Evolutionary conservation across 2,797 vertebrate genomes (phyloP), one percentile per base, ranked within the genome.

Genomic region (Parotocinclus haroldoi): DNA sequence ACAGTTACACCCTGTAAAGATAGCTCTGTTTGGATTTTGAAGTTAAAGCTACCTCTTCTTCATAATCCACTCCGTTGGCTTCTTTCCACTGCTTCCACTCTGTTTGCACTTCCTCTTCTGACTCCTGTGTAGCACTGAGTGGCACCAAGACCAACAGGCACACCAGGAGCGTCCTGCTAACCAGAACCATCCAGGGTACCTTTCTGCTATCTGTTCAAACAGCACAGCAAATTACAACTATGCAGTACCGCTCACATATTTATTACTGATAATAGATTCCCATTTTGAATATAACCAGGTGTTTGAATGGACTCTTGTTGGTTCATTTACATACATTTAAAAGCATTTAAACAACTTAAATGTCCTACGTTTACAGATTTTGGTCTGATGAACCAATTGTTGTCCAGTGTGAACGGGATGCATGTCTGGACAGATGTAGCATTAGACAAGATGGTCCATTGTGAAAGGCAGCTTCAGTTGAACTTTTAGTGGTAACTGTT

Each of bases 1-100:
- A n/a, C n/a, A n/a, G n/a, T n/a, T n/a, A n/a, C n/a, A n/a, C n/a
- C n/a, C n/a, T n/a, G 27, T 27, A 27, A 2, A 27, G 27, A 27
- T 5, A 27, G 27, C 27, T 27, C 27, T 27, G 27, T 27, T 27
- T 27, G 27, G 27, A 27, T 48, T 14, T 3, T 52, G 14, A 17
- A 9, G 1, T 14, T 1, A 3, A 48, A 16, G 13, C 10, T n/a
- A 81, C 82, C 78, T 78, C 49, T 44, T 87, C 81, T 10, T 87
- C 85, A 3, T 91, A 85, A 58, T 68, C 50, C n/a, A 90, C 63
- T 40, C 81, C 76, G 0, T 89, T 36, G 58, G 13, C 75, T 56
- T 36, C 80, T 76, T 92, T 90, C 90, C 89, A 91, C 57, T 83
- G 60, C 7, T 80, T 69, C 90, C 89, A 91, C 13, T 86, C 85